These are phyloP conservation scores for Lasioglossum figueresi DNA, from an alignment of 2,888 invertebrate genomes.

Conservation along the genomic window DNA sequence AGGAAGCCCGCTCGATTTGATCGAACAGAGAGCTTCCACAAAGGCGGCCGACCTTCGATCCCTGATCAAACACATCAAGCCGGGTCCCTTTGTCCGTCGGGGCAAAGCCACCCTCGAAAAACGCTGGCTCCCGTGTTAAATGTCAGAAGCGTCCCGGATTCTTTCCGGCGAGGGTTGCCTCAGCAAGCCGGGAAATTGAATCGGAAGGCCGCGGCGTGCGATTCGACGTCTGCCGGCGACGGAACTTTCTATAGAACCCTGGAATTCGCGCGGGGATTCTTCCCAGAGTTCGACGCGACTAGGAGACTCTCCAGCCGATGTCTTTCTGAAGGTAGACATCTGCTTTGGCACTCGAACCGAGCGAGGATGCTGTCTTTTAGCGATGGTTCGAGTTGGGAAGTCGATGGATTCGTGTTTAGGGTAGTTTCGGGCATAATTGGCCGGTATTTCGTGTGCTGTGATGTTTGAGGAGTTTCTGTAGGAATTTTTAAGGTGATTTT, in stretches of 20 bases:
- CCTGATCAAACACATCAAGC: background rate
- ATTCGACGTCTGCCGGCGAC: background rate
- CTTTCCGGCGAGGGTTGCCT: background rate
- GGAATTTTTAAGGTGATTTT: background rate
- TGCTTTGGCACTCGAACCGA: background rate
- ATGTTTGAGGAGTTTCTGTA: background rate
- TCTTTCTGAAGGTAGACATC: background rate
- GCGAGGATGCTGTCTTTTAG: background rate
- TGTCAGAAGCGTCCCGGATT: background rate
- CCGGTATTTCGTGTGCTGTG: background rate
- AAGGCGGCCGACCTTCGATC: background rate
- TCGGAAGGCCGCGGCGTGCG: background rate
- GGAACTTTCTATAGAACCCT: constrained; percentile 15
- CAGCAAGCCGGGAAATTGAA: constrained; percentile 5
- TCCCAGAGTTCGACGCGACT: background rate
- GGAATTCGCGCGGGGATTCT: constrained; percentile 13
- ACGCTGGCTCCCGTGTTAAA: constrained; percentile 9
- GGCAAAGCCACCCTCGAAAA: background rate
- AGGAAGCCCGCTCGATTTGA: background rate
- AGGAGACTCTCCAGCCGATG: background rate
- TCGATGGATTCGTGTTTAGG: background rate
- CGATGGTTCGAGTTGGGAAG: background rate
- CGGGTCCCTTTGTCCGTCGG: background rate
- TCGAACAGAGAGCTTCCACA: background rate
- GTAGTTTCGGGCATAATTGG: background rate